Conservation (phyloP, 2,113 vertebrate genomes). For the Cathartes aura region DNA sequence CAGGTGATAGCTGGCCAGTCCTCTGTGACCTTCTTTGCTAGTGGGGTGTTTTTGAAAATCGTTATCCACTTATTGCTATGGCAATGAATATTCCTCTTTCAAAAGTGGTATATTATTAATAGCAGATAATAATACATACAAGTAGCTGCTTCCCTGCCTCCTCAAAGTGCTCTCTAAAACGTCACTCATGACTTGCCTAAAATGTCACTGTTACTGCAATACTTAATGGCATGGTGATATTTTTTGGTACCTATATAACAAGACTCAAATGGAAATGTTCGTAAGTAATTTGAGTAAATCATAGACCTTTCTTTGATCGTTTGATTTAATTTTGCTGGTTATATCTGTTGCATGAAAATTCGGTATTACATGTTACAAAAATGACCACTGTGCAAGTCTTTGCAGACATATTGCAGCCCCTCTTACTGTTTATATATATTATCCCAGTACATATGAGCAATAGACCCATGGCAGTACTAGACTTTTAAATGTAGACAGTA, state of each 20-base stretch:
- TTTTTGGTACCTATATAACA: neutral
- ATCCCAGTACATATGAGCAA: neutral
- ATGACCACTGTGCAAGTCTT: neutral
- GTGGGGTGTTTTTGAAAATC: neutral
- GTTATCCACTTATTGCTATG: neutral
- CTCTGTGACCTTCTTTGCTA: neutral
- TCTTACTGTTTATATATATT: neutral
- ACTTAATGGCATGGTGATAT: neutral
- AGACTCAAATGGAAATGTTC: neutral
- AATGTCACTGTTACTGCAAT: neutral
- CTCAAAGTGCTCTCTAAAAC: neutral
- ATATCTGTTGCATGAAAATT: neutral
- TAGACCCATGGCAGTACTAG: neutral
- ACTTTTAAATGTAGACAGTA: neutral
- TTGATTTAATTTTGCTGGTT: neutral
- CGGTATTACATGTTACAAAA: neutral
- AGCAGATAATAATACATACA: constrained; percentile 2
- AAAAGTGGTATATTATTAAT: neutral
- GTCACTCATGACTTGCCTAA: neutral
- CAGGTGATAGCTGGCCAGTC: neutral
- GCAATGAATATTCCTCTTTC: constrained; percentile 43
- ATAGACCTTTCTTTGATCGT: neutral
- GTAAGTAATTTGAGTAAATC: neutral
- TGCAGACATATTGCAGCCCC: neutral
- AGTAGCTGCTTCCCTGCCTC: neutral